Conservation (phyloP, 1,140 invertebrate species). For the Chionoecetes opilio region DNA sequence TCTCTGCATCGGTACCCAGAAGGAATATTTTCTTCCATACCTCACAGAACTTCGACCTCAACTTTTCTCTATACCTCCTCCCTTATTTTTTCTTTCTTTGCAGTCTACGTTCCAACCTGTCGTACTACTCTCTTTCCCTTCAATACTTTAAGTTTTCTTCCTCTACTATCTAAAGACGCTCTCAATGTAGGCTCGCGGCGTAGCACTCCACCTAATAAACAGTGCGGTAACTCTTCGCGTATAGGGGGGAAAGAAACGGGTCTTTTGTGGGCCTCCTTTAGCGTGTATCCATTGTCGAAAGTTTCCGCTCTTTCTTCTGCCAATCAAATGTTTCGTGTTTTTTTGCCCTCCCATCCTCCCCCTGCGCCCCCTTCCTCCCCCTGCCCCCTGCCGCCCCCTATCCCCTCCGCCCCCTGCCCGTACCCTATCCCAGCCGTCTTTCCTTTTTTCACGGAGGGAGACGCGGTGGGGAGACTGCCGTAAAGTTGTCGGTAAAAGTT, state of each 20-base stretch:
- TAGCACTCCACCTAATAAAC: constrained; percentile 28
- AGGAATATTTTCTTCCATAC: background rate
- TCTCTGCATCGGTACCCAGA: background rate
- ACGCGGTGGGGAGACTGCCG: background rate
- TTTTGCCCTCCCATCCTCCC: background rate
- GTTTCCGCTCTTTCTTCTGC: constrained; percentile 18
- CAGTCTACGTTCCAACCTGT: background rate
- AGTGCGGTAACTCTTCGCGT: constrained; percentile 6
- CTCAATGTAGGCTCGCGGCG: background rate
- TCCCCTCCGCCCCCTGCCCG: too few species aligned
- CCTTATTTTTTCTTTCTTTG: background rate
- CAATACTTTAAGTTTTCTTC: background rate
- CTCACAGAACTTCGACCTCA: background rate
- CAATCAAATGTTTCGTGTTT: constrained; percentile 30
- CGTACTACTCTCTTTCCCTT: background rate
- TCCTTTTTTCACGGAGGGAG: background rate
- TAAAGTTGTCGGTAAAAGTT: constrained; percentile 19
- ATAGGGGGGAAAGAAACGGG: background rate
- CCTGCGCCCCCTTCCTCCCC: background rate
- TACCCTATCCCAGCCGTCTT: too few species aligned
- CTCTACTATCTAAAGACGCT: constrained; percentile 2
- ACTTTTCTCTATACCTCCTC: background rate
- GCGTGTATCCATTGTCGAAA: constrained; percentile 17
- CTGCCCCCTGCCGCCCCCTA: too few species aligned
- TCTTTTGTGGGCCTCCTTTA: constrained; percentile 18